phyloP scores from a whole-genome alignment of 2,888 invertebrate genomes.

The Drosophila monieri region DNA sequence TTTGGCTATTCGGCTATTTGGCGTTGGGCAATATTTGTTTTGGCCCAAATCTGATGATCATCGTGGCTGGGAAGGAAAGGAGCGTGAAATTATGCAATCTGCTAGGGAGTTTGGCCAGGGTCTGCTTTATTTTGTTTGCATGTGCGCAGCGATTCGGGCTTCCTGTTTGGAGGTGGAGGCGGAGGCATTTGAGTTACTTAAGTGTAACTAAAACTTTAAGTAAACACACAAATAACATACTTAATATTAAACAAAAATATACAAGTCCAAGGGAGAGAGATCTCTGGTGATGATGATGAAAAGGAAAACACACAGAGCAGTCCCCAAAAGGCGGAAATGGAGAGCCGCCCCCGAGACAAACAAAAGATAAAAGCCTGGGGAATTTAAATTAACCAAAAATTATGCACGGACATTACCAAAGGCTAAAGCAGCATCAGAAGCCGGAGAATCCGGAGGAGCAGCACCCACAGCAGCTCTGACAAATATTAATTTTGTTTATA shows the following conservation, averaged over 20 bases:
- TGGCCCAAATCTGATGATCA: conserved; percentile 57
- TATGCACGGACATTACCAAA: conserved; percentile 80
- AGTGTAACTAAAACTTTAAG: conserved; percentile 78
- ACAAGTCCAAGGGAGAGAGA: conserved; percentile 52
- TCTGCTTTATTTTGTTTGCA: conserved; percentile 76
- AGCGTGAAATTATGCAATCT: conserved; percentile 76
- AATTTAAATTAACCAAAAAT: conserved; percentile 82
- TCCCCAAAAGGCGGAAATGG: conserved; percentile 47
- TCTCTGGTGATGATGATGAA: conserved; percentile 35
- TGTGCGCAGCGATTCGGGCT: conserved; percentile 66
- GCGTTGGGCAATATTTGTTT: conserved; percentile 75
- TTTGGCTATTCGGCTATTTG: conserved; percentile 24
- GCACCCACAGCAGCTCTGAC: conserved; percentile 49
- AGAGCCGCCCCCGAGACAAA: conserved; percentile 53
- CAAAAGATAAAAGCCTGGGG: conserved; percentile 77
- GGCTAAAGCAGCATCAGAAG: conserved; percentile 7
- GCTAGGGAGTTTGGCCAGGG: conserved; percentile 15
- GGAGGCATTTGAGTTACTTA: conserved; percentile 73
- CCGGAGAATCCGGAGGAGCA: not conserved
- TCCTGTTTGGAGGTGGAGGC: conserved; percentile 55
- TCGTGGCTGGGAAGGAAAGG: conserved; percentile 26
- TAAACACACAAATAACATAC: conserved; percentile 80
- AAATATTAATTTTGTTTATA: conserved; percentile 77
- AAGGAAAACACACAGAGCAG: conserved; percentile 54
- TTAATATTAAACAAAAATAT: conserved; percentile 79